A percentile compares a stretch with the other conserved stretches of the same genome.
Conservation (phyloP, 2,888 invertebrate species). For the Smittia aterrima region DNA sequence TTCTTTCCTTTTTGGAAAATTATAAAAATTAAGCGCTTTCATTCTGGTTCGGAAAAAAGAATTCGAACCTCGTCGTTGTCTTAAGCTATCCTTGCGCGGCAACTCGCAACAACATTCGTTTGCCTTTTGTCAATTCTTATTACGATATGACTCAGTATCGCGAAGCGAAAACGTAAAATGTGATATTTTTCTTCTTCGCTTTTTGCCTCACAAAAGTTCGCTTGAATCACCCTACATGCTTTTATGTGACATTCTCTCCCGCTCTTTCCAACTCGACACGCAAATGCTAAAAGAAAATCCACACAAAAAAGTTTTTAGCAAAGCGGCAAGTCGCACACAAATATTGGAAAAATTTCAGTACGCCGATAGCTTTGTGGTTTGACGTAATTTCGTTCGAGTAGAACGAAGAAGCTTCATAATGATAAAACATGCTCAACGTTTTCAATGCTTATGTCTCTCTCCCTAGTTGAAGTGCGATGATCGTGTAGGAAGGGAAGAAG, state of each 20-base stretch:
- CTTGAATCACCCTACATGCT: constrained; percentile 27
- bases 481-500: constrained; percentile 1
- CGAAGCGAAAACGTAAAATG: constrained; percentile 3
- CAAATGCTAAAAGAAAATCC: constrained; percentile 28
- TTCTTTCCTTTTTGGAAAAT: constrained; percentile 31
- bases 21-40: constrained; percentile 23
- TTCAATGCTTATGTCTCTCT: constrained; percentile 18
- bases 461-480: constrained; percentile 21
- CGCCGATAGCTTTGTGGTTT: constrained; percentile 41
- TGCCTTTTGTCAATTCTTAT: constrained; percentile 10
- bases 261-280: constrained; percentile 29
- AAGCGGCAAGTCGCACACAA: constrained; percentile 30
- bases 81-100: too few species aligned
- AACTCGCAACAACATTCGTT: too few species aligned
- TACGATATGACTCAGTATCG: constrained; percentile 21
- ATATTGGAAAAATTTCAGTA: constrained; percentile 33
- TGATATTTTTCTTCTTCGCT: background rate
- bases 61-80: too few species aligned
- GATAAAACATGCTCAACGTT: constrained; percentile 36
- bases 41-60: too few species aligned
- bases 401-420: constrained; percentile 15
- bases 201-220: background rate
- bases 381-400: constrained; percentile 34
- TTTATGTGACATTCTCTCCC: constrained; percentile 29
- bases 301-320: constrained; percentile 24